These are phyloP conservation scores for Notarius quadriscutis DNA, from an alignment of 2,113 vertebrate species.

Conservation along the genomic window DNA sequence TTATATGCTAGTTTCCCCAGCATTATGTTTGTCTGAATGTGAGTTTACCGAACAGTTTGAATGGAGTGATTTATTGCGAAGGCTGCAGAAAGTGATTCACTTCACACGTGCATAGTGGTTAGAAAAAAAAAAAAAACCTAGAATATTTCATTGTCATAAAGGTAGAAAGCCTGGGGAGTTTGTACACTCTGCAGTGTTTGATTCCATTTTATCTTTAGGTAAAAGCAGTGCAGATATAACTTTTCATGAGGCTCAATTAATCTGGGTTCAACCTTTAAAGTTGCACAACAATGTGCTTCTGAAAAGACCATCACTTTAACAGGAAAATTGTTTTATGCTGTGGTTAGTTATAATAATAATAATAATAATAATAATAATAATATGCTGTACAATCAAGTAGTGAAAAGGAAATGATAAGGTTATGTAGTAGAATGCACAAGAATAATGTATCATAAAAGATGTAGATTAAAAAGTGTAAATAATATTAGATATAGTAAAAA, in stretches of 20 bases:
- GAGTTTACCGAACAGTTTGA: not conserved
- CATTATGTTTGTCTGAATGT: not conserved
- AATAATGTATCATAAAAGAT: not conserved
- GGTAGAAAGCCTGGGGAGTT: not conserved
- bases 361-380: conserved; percentile 1
- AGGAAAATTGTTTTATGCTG: not conserved
- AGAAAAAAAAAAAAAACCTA: conserved; percentile 58
- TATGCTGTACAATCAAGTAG: not conserved
- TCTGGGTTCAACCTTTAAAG: conserved; percentile 39
- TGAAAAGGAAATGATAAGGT: not conserved
- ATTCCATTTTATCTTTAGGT: conserved; percentile 67
- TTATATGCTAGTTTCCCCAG: not conserved
- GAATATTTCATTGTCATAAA: conserved; percentile 46
- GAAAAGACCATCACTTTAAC: conserved; percentile 31
- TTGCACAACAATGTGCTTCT: conserved; percentile 21
- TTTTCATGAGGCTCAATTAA: conserved; percentile 63
- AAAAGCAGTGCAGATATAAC: conserved; percentile 65
- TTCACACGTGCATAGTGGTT: conserved; percentile 50
- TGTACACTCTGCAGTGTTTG: not conserved
- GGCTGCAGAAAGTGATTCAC: not conserved
- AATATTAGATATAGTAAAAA: not conserved
- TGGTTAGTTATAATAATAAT: not conserved
- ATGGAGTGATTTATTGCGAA: not conserved
- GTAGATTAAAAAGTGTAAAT: not conserved
- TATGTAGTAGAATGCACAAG: not conserved